A percentile compares a stretch with the other conserved stretches of the same genome.
phyloP scores from a whole-genome alignment of 1,140 invertebrate species.

The Eriocheir sinensis region DNA sequence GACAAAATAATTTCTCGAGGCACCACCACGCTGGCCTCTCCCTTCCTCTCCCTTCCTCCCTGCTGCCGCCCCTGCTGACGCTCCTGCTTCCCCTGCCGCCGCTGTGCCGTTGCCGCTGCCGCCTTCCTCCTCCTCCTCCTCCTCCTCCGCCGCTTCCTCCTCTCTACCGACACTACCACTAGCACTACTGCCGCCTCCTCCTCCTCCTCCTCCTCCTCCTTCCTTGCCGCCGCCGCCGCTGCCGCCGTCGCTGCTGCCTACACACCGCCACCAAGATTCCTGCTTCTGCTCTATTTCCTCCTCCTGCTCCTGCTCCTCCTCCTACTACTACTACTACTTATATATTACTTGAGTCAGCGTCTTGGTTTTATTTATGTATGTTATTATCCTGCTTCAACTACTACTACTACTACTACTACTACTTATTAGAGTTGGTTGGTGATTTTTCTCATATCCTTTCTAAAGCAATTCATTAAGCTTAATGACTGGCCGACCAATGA shows the following conservation, averaged over 20 bases:
- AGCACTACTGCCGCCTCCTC: background rate
- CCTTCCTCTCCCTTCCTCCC: slow-evolving; percentile 44
- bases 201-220: background rate
- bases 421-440: too few relatives aligned
- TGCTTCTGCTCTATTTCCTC: background rate
- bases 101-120: background rate
- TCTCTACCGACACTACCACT: background rate
- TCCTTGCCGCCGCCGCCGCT: background rate
- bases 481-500: too few relatives aligned
- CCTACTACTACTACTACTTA: background rate
- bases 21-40: background rate
- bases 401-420: background rate
- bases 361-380: background rate
- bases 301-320: slow-evolving; percentile 18
- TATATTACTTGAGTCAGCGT: background rate
- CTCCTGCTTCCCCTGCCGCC: background rate
- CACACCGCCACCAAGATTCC: background rate
- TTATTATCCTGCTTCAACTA: background rate
- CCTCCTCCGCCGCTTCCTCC: slow-evolving; percentile 29
- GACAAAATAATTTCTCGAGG: too few relatives aligned
- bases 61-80: background rate
- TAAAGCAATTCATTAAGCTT: too few relatives aligned
- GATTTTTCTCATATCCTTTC: too few relatives aligned
- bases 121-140: background rate
- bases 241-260: background rate